phyloP scores from a whole-genome alignment of 2,888 invertebrate genomes.

The Loripinus fragilis region DNA sequence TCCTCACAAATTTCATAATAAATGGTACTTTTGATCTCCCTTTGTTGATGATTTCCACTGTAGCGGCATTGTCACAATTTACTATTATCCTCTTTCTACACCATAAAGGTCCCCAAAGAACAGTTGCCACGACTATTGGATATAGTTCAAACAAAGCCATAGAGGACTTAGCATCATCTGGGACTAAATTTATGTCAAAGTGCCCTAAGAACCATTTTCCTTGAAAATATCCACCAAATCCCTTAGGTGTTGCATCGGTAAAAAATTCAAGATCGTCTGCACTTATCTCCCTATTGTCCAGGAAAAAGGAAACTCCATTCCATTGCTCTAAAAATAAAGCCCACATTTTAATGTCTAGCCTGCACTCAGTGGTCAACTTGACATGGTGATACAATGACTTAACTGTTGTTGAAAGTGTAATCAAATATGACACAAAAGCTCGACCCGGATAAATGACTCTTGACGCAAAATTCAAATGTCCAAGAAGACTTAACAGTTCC shows the following conservation, averaged over 20 bases:
- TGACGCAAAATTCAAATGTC: slow-evolving; percentile 47
- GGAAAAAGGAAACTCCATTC: no score
- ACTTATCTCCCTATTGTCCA: no score
- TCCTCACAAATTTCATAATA: slow-evolving; percentile 34
- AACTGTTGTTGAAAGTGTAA: slow-evolving; percentile 31
- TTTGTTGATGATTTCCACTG: slow-evolving; percentile 39
- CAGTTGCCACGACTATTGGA: slow-evolving; percentile 44
- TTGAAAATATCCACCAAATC: background rate
- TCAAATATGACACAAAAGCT: slow-evolving; percentile 48
- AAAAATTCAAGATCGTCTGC: background rate
- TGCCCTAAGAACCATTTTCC: background rate
- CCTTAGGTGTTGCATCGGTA: background rate
- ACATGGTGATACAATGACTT: no score
- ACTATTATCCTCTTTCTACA: slow-evolving; percentile 22
- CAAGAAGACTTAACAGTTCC: slow-evolving; percentile 35
- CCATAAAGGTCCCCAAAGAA: slow-evolving; percentile 30
- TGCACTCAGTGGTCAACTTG: no score
- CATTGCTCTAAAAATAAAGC: no score
- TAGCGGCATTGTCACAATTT: slow-evolving; percentile 42
- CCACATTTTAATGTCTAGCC: no score
- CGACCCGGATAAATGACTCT: slow-evolving; percentile 45
- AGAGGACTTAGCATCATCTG: background rate
- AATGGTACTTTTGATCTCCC: slow-evolving; percentile 26
- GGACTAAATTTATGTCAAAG: background rate
- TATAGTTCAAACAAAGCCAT: background rate